Percentiles rank a stretch among this genome's conserved stretches.
These are phyloP conservation scores for Harpalus rufipes DNA, from an alignment of 2,888 invertebrate species.

Conservation along the genomic window DNA sequence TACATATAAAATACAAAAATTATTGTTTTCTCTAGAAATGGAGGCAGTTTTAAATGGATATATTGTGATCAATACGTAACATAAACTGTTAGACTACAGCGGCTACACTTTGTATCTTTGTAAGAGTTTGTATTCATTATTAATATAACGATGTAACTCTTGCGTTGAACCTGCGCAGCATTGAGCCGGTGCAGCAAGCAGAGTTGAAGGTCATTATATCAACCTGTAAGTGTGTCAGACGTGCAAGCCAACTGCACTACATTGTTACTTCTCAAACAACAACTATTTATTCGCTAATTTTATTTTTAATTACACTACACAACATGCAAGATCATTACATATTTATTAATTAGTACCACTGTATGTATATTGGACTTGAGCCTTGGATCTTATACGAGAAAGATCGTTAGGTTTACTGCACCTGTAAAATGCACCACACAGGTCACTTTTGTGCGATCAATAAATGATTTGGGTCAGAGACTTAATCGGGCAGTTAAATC, in stretches of 20 bases:
- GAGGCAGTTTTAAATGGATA: too few relatives aligned
- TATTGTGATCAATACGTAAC: not conserved
- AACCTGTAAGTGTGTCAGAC: not conserved
- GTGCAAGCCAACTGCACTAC: not conserved
- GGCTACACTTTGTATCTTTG: not conserved
- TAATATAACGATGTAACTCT: not conserved
- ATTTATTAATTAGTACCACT: too few relatives aligned
- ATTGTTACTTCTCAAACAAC: not conserved
- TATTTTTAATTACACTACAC: not conserved
- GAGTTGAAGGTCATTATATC: not conserved
- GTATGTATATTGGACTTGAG: too few relatives aligned
- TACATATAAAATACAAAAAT: too few relatives aligned
- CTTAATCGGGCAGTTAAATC: too few relatives aligned
- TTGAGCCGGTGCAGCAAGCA: not conserved
- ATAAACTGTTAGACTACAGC: not conserved
- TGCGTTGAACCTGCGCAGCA: not conserved
- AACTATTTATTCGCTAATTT: not conserved
- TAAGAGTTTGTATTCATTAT: not conserved
- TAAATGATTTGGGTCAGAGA: too few relatives aligned
- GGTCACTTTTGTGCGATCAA: too few relatives aligned
- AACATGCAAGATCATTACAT: too few relatives aligned
- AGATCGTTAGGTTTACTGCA: too few relatives aligned
- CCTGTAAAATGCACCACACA: too few relatives aligned
- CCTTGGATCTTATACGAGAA: too few relatives aligned
- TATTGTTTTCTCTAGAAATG: too few relatives aligned